Conservation (phyloP, 2,888 invertebrate species). For the Apantesis nais region DNA sequence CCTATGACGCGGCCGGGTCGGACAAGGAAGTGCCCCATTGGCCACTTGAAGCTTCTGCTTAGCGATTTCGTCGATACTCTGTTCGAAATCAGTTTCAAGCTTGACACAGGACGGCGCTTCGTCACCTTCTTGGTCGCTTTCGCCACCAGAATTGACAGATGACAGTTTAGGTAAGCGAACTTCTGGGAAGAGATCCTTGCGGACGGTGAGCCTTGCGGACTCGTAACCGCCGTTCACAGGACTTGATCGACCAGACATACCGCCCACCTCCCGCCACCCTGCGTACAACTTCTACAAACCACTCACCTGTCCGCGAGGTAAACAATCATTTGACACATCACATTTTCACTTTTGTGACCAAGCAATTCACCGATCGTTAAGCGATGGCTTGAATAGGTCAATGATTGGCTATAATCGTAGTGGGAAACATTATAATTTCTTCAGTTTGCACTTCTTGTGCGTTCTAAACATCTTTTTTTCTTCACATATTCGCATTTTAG, state of each 20-base stretch:
- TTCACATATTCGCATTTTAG: constrained; percentile 86
- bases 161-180: constrained; percentile 62
- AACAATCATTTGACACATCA: constrained; percentile 86
- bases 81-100: constrained; percentile 82
- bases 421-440: constrained; percentile 76
- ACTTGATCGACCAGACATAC: constrained; percentile 83
- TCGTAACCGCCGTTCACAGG: constrained; percentile 82
- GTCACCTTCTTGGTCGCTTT: constrained; percentile 62
- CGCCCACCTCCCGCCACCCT: constrained; percentile 82
- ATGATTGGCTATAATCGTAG: constrained; percentile 70
- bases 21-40: constrained; percentile 70
- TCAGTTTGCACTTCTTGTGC: constrained; percentile 77
- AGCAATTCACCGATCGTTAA: constrained; percentile 72
- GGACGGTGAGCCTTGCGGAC: constrained; percentile 79
- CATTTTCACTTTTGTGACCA: constrained; percentile 84
- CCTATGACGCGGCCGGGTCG: constrained; percentile 70
- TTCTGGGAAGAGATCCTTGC: constrained; percentile 82
- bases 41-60: constrained; percentile 70
- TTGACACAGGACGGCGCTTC: constrained; percentile 74
- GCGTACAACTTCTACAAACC: constrained; percentile 81
- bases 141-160: constrained; percentile 57
- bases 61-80: constrained; percentile 81
- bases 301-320: constrained; percentile 85
- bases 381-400: constrained; percentile 69
- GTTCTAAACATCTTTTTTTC: constrained; percentile 83